Percentiles rank a stretch among this genome's conserved stretches.
Conservation (phyloP, 2,797 vertebrate species). For the Carduelis carduelis region DNA sequence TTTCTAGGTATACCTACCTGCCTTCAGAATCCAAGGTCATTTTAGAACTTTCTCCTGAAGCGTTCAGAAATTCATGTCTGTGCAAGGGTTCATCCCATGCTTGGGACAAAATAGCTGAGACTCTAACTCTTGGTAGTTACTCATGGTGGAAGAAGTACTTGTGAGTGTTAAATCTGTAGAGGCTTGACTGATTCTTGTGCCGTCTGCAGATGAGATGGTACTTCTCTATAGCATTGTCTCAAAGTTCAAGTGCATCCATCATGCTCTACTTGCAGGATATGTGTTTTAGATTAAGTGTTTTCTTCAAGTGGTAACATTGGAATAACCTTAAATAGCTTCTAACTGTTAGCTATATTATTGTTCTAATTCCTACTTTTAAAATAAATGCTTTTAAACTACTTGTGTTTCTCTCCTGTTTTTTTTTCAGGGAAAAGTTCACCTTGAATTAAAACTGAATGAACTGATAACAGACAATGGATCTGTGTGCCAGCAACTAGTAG, state of each 20-base stretch:
- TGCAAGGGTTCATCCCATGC: background rate
- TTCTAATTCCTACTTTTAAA: background rate
- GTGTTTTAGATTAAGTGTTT: background rate
- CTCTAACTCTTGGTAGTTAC: background rate
- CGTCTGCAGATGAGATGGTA: background rate
- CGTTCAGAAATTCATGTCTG: background rate
- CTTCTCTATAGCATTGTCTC: background rate
- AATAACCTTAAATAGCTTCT: background rate
- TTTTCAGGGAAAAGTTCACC: conserved; percentile 94
- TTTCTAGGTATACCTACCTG: background rate
- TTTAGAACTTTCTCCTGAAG: background rate
- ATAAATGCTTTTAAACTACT: background rate
- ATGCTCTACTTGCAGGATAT: background rate
- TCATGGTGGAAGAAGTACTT: background rate
- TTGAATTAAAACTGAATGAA: conserved; percentile 95
- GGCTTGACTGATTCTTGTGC: background rate
- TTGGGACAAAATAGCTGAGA: background rate
- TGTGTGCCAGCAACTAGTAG: conserved; percentile 88
- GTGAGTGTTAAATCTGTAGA: background rate
- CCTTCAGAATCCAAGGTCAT: background rate
- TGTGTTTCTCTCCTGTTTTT: conserved; percentile 11
- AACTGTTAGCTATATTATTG: background rate
- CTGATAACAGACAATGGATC: conserved; percentile 95
- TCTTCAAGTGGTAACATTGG: background rate
- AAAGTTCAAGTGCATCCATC: background rate